phyloP scores from a whole-genome alignment of 2,113 vertebrate species.

The Oostethus manadensis region DNA sequence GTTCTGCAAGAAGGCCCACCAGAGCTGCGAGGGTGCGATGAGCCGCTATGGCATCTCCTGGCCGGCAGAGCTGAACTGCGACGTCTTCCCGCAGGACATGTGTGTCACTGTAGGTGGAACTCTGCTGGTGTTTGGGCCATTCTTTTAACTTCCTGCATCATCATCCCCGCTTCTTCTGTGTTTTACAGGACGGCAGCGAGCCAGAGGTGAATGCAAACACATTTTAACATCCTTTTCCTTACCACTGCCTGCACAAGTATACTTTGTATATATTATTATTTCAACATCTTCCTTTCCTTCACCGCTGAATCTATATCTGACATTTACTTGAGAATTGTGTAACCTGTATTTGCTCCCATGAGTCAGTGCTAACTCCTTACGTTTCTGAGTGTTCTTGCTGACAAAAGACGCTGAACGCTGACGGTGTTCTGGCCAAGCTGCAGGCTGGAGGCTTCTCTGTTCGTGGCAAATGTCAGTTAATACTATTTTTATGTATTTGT shows the following conservation, averaged over 20 bases:
- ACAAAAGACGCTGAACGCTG: conserved; percentile 34
- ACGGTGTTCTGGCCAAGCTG: conserved; percentile 41
- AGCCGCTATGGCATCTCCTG: conserved; percentile 40
- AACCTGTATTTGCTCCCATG: background rate
- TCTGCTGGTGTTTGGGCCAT: background rate
- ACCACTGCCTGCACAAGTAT: too few species aligned
- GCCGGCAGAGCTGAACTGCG: conserved; percentile 52
- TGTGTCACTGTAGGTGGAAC: conserved; percentile 45
- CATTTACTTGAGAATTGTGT: background rate
- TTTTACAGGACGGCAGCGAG: conserved; percentile 42
- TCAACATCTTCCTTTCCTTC: too few species aligned
- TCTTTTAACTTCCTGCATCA: background rate
- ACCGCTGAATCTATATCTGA: too few species aligned
- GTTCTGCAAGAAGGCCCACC: conserved; percentile 44
- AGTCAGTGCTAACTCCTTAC: background rate
- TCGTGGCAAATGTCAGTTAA: conserved; percentile 49
- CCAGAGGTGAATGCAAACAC: conserved; percentile 30
- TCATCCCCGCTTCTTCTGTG: conserved; percentile 1
- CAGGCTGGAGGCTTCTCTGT: conserved; percentile 43
- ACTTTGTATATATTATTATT: too few species aligned
- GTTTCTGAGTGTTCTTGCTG: background rate
- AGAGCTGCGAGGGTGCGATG: conserved; percentile 43
- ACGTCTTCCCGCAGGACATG: conserved; percentile 53
- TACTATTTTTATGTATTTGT: background rate
- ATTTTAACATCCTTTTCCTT: background rate